These are phyloP conservation scores for Pissodes strobi DNA, from an alignment of 1,140 invertebrate species.

Conservation along the genomic window DNA sequence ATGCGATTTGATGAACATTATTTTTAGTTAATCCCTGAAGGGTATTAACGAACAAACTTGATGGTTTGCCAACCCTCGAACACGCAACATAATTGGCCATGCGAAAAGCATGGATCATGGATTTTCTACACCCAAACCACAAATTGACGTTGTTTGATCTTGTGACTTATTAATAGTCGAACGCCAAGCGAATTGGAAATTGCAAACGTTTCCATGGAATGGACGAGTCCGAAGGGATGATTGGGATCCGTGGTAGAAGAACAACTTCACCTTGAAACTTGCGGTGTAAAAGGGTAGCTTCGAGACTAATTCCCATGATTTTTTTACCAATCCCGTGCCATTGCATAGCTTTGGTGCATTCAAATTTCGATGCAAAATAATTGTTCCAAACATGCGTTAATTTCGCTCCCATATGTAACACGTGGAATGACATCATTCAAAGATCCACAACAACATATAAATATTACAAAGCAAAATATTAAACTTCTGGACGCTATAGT, in stretches of 20 bases:
- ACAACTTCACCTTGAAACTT: conserved; percentile 57
- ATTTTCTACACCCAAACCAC: conserved; percentile 48
- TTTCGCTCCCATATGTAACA: too few species aligned
- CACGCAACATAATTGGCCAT: conserved; percentile 52
- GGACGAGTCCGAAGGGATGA: conserved; percentile 54
- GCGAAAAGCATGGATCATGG: conserved; percentile 49
- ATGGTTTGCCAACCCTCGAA: conserved; percentile 50
- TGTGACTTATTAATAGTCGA: conserved; percentile 62
- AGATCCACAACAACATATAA: too few species aligned
- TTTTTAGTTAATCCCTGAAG: too few species aligned
- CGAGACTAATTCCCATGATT: conserved; percentile 52
- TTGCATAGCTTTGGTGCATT: conserved; percentile 57
- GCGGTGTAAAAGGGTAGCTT: conserved; percentile 57
- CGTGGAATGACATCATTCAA: too few species aligned
- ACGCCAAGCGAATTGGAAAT: conserved; percentile 59
- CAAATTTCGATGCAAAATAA: conserved; percentile 56
- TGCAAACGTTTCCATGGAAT: conserved; percentile 56
- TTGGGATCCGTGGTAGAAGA: conserved; percentile 55
- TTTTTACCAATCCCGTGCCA: conserved; percentile 46
- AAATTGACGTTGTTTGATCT: conserved; percentile 54
- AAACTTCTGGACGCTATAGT: too few species aligned
- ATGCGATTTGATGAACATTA: too few species aligned
- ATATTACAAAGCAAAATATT: too few species aligned
- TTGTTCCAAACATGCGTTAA: too few species aligned
- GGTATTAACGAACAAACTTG: conserved; percentile 26